These are phyloP conservation scores for Pristiophorus japonicus DNA, from an alignment of 2,113 vertebrate species.

Conservation along the genomic window DNA sequence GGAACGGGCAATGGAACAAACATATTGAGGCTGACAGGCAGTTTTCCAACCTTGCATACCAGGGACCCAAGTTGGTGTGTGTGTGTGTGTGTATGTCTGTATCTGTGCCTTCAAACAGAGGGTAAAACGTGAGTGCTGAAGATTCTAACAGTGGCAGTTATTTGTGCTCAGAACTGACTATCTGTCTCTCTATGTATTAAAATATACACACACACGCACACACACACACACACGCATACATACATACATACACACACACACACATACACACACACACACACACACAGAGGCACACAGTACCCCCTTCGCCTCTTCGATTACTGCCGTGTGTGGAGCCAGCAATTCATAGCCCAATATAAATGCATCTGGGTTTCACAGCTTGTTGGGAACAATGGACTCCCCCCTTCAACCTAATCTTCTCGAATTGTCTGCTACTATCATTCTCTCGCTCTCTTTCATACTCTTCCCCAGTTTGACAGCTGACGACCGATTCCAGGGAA, in stretches of 20 bases:
- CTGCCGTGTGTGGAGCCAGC: not conserved
- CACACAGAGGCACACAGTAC: not conserved
- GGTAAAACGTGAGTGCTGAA: not conserved
- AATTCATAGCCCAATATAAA: not conserved
- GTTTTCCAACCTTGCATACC: slow-evolving; percentile 36
- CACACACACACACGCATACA: not conserved
- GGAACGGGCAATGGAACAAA: slow-evolving; percentile 64
- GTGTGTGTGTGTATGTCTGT: not conserved
- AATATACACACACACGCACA: not conserved
- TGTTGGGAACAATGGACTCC: slow-evolving; percentile 7
- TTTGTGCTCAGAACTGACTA: not conserved
- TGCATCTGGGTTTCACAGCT: not conserved
- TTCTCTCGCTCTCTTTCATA: slow-evolving; percentile 24
- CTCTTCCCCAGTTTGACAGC: slow-evolving; percentile 28
- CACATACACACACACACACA: slow-evolving; percentile 8
- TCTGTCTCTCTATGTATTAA: not conserved
- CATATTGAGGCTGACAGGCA: slow-evolving; percentile 52
- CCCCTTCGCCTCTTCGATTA: not conserved
- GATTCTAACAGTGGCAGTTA: not conserved
- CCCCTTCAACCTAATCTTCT: slow-evolving; percentile 18
- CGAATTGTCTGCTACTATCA: slow-evolving; percentile 15
- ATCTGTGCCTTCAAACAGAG: not conserved
- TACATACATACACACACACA: not conserved
- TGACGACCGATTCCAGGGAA: not conserved
- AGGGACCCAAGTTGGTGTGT: slow-evolving; percentile 27